A percentile compares a stretch with the other conserved stretches of the same genome.
Evolutionary conservation across 2,113 vertebrate genomes (phyloP).

Genomic region (Seriola aureovittata): DNA sequence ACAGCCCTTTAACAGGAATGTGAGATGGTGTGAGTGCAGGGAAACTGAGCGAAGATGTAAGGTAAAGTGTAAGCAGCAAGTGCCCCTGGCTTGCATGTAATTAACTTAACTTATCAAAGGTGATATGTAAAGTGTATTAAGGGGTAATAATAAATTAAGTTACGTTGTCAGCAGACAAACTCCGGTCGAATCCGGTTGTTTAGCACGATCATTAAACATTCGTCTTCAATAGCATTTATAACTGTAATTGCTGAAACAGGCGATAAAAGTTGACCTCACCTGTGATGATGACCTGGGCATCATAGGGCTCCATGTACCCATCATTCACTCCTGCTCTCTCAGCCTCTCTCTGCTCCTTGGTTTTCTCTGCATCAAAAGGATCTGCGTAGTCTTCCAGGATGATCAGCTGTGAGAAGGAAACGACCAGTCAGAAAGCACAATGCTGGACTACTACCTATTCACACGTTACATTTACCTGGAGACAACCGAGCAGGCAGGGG

Average conservation of each 20-base stretch:
- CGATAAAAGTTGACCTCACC: constrained; percentile 78
- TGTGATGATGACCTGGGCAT: constrained; percentile 97
- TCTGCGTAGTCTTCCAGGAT: constrained; percentile 96
- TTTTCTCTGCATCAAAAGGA: constrained; percentile 94
- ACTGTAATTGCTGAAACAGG: background rate
- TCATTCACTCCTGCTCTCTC: constrained; percentile 94
- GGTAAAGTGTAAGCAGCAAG: background rate
- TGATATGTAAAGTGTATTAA: background rate
- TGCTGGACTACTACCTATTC: constrained; percentile 15
- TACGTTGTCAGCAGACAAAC: background rate
- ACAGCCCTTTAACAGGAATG: constrained; percentile 11
- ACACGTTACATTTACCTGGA: constrained; percentile 25
- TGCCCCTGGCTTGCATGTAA: background rate
- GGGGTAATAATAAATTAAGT: background rate
- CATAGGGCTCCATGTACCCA: constrained; percentile 97
- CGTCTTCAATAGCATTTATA: background rate
- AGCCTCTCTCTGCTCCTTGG: constrained; percentile 91
- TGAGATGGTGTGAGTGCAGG: background rate
- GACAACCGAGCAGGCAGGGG: constrained; percentile 13
- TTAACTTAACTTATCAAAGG: background rate
- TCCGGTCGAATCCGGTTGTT: background rate
- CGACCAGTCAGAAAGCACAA: constrained; percentile 27
- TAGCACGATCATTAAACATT: background rate
- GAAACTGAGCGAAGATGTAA: background rate
- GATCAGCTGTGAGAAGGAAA: constrained; percentile 85